Percentiles rank a stretch among this genome's conserved stretches.
phyloP scores from a whole-genome alignment of 2,113 vertebrate genomes.

The Ochotona princeps region DNA sequence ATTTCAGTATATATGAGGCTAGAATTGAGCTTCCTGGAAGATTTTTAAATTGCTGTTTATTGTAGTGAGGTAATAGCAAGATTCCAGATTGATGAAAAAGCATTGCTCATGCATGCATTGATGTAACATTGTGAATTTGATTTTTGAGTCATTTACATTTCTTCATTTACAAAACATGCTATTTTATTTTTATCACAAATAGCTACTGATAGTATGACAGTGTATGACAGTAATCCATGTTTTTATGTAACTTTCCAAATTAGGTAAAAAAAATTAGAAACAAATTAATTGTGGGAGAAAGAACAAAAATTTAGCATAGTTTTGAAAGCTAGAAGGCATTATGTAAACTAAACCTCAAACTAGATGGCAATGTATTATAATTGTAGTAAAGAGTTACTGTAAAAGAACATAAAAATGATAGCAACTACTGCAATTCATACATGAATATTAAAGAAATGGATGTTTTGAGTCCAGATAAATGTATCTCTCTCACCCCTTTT shows the following conservation, averaged over 20 bases:
- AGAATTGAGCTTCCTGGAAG: neutral
- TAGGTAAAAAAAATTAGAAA: slow-evolving; percentile 27
- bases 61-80: neutral
- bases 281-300: neutral
- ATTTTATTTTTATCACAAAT: neutral
- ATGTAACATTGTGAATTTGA: slow-evolving; percentile 8
- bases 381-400: slow-evolving; percentile 10
- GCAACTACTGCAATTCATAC: neutral
- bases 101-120: neutral
- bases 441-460: slow-evolving; percentile 29
- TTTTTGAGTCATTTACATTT: neutral
- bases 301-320: neutral
- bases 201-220: neutral
- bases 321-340: slow-evolving; percentile 5
- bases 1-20: neutral
- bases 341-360: neutral
- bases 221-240: neutral
- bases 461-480: slow-evolving; percentile 8
- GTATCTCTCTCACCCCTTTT: no score
- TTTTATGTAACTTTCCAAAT: neutral
- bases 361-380: neutral
- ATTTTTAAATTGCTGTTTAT: slow-evolving; percentile 11
- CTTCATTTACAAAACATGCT: neutral
- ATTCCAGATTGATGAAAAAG: neutral
- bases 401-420: slow-evolving; percentile 19